phyloP scores from a whole-genome alignment of 2,888 invertebrate genomes.

The Cistogaster globosa region DNA sequence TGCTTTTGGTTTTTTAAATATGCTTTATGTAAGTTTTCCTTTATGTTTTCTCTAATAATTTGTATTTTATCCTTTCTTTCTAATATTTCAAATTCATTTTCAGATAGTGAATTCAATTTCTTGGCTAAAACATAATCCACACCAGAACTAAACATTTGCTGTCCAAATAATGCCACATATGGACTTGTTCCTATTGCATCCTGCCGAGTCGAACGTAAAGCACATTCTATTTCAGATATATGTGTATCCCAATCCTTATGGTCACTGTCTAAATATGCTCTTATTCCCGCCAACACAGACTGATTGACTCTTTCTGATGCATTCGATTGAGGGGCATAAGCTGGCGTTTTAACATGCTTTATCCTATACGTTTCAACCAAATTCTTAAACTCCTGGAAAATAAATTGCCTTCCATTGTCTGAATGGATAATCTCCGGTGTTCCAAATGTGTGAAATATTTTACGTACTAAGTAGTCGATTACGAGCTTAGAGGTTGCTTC shows the following conservation, averaged over 20 bases:
- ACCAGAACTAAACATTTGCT: constrained; percentile 3
- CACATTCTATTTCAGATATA: not conserved
- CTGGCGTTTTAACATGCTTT: not conserved
- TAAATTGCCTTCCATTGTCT: not conserved
- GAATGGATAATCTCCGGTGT: not conserved
- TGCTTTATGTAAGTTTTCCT: not conserved
- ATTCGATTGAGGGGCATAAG: not conserved
- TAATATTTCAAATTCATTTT: not conserved
- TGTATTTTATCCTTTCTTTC: not conserved
- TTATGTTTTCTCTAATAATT: not conserved
- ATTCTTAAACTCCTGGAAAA: not conserved
- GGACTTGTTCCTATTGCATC: not conserved
- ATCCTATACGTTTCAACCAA: not conserved
- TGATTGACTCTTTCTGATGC: not conserved
- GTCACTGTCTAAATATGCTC: not conserved
- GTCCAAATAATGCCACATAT: not conserved
- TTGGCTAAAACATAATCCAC: too few species aligned
- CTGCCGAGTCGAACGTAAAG: not conserved
- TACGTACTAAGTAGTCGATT: too few species aligned
- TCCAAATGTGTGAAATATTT: not conserved
- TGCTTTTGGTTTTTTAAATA: not conserved
- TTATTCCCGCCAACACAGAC: not conserved
- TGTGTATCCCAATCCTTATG: not conserved
- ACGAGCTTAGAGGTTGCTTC: too few species aligned
- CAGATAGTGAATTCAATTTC: not conserved